Base-by-base conservation (phyloP, 2,888 invertebrate species). In the Drosophila mimetica region DNA sequence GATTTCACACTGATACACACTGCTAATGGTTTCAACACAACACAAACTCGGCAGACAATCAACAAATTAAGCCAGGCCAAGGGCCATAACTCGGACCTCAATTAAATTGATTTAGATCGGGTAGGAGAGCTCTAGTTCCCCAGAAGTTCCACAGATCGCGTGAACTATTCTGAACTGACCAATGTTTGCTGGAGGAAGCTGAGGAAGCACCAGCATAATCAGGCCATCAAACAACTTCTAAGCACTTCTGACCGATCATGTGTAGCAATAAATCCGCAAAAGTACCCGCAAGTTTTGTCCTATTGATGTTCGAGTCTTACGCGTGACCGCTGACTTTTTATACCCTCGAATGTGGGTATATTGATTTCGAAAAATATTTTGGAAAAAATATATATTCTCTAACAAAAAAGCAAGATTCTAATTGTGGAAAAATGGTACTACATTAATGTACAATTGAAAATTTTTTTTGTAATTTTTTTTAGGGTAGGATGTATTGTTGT, bases 101-200 rank as follows among this genome's bases (percentile, higher is more conserved):
- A 83, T 84, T 88, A 85, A 88, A 85, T 89, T 89, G 85, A 88
- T 88, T 86, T 76, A 78, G 75, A 82, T 79, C 82, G 74, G 67
- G 4, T 18, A 75, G 81, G 70, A 51, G 63, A 46, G 48, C 63
- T 54, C 46, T 14, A 39, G 20, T 48, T 41, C 28, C 42, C 13
- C 42, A 46, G 28, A 36, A 47, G 48, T 28, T 2, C 7, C 16
- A 16, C 37, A 41, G 25, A 7, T 41, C 66, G 66, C 20, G 14
- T 18, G 30, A 54, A 20, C 53, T 13, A 16, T 53, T 50, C 51
- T 41, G 50, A 51, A 30, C 42, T 75, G 72, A 72, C 76, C 75
- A 39, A n/a, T 61, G 18, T 36, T 11, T 14, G 7, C 14, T 16
- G 4, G 28, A 47, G 42, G 60, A 51, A 36, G 22, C 18, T 37